Evolutionary conservation across 2,113 vertebrate species (phyloP), one percentile per base, ranked within the genome.

Genomic region (Proterorhinus semilunaris): DNA sequence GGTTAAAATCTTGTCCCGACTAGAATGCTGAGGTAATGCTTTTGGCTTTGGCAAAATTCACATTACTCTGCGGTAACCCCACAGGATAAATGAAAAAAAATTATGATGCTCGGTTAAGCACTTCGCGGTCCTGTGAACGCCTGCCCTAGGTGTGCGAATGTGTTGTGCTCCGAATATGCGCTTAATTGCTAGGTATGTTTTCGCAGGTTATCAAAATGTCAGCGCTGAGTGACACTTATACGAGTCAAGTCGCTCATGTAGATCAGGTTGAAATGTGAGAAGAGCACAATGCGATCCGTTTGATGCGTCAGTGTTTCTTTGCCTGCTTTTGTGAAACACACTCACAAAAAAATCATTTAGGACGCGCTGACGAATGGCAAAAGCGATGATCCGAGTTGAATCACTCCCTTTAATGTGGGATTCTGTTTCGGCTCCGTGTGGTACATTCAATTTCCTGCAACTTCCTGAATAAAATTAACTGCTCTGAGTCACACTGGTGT

Each of bases 1-100:
- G 78, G 89, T 86, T 90, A 86, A 91, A 90, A 86, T 71, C 84
- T 75, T 91, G 87, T 89, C 86, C 84, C 70, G 82, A 88, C 80
- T 87, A 74, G 83, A 87, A 85, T 53, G 71, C 71, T 88, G 89
- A 88, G 80, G 87, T 87, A 87, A 91, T 91, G 61, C 74, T 73
- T 55, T 68, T 87, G 86, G 87, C 89, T 85, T 62, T 8, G 64
- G 75, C 50, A 45, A 45, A 69, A 84, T 87, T 83, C 79, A 82
- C 81, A 83, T 85, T 81, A 83, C 79, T 81, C 52, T 77, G 81
- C 72, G 84, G 72, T 44, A 83, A 86, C 86, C 83, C 81, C 83
- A 69, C 75, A 73, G 86, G 81, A 86, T 79, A 84, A 84, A 90
- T 89, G 76, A 85, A 86, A 84, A 78, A 76, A 84, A 78, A 76